Base-by-base conservation (phyloP, 2,797 vertebrate species). In the Pogoniulus pusillus region DNA sequence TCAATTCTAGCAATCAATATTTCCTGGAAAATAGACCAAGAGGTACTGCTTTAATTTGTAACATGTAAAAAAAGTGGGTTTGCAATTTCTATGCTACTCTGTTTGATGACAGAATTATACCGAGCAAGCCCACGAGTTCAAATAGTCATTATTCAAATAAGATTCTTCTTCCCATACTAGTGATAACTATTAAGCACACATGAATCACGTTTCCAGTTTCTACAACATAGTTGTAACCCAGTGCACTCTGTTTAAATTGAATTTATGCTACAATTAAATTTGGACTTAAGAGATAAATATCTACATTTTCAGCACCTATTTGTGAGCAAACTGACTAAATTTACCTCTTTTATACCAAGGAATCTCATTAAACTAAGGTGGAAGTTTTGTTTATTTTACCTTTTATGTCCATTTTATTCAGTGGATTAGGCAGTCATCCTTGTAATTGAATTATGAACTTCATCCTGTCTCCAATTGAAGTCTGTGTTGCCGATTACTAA, bases 361-460 rank as follows among this genome's bases (percentile, higher is more conserved):
- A 82, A 84, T 49, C 35, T 85, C 58, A 63, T 85, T 92, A 92
- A 91, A 75, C 45, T 41, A 20, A 62, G 54, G 27, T 64, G 19
- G 29, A 30, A 84, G 22, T 81, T 75, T 62, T 94, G 76, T 85
- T 86, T 94, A 74, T 87, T 93, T 96, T 86, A 45, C 49, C 55
- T 69, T 82, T 88, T 79, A 34, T 68, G 68, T 85, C 69, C 45
- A 58, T 82, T 89, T 84, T 65, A 27, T 81, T 82, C 58, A 71
- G 37, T n/a, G 69, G 65, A 82, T 93, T 82, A 82, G 75, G 72
- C 88, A 91, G 74, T 77, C 81, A 76, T 84, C 71, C 88, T 77
- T 93, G 78, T 93, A 93, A 93, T 91, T 93, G 84, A 88, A 90
- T 93, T 85, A 92, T 86, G 78, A 90, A 74, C 63, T 73, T 85